Evolutionary conservation across 92 coral and sea anemone genomes (phyloP).

Genomic region (Scolanthus callimorphus): DNA sequence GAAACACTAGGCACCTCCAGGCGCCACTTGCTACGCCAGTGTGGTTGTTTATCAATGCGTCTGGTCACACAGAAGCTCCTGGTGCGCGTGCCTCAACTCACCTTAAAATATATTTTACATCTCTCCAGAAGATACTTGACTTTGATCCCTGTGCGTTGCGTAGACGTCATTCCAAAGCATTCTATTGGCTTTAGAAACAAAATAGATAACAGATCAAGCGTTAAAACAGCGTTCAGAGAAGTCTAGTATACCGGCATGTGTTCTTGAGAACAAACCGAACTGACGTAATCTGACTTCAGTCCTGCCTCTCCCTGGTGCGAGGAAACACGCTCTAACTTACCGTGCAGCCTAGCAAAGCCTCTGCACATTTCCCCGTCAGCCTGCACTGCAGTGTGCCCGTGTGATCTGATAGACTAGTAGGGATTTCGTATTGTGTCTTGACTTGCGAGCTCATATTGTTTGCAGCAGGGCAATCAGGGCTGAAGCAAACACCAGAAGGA

Average conservation of each 20-base stretch:
- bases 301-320: too few relatives aligned
- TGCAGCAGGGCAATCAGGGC: slow-evolving; percentile 59
- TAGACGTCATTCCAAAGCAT: slow-evolving; percentile 48
- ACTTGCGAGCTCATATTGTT: slow-evolving; percentile 39
- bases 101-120: slow-evolving; percentile 95
- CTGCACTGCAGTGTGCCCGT: slow-evolving; percentile 91
- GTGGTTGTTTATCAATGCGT: too few relatives aligned
- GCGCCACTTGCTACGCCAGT: too few relatives aligned
- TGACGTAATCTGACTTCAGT: too few relatives aligned
- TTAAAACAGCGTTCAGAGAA: too few relatives aligned
- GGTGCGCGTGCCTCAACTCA: too few relatives aligned
- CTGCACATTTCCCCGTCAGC: slow-evolving; percentile 73
- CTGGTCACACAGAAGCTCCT: too few relatives aligned
- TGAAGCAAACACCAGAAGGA: slow-evolving; percentile 57
- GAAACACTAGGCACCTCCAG: too few relatives aligned
- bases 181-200: slow-evolving; percentile 58
- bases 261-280: too few relatives aligned
- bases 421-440: slow-evolving; percentile 69
- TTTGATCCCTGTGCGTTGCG: slow-evolving; percentile 75
- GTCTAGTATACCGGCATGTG: too few relatives aligned
- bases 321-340: too few relatives aligned
- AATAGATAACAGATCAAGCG: background rate
- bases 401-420: slow-evolving; percentile 71
- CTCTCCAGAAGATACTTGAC: slow-evolving; percentile 83
- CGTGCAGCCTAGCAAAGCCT: slow-evolving; percentile 75